phyloP scores from a whole-genome alignment of 2,888 invertebrate species.

The Vanessa cardui region DNA sequence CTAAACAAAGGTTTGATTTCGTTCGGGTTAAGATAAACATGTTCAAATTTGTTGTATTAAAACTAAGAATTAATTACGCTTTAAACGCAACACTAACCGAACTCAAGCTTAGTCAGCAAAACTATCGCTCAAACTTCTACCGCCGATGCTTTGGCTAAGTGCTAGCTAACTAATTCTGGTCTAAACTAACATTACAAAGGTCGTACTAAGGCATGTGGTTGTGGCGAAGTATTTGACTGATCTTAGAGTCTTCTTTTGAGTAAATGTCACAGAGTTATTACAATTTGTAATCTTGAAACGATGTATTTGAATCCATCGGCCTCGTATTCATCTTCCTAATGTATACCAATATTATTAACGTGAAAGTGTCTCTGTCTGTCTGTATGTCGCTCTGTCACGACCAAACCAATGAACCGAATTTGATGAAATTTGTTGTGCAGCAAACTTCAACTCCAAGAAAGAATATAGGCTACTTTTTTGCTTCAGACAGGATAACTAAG shows the following conservation, averaged over 20 bases:
- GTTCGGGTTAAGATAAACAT: not conserved
- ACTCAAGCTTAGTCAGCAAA: slow-evolving; percentile 29
- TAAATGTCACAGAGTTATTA: not conserved
- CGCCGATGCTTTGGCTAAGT: slow-evolving; percentile 1
- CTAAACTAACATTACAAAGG: slow-evolving; percentile 4
- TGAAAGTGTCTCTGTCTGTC: too few species aligned
- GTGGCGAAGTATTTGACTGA: not conserved
- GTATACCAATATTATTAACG: too few species aligned
- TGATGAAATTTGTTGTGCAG: too few species aligned
- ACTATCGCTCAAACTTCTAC: slow-evolving; percentile 30
- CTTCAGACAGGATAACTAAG: too few species aligned
- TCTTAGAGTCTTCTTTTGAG: not conserved
- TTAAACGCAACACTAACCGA: slow-evolving; percentile 27
- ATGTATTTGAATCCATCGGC: too few species aligned
- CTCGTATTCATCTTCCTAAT: too few species aligned
- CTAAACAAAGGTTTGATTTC: not conserved
- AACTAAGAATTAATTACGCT: slow-evolving; percentile 31
- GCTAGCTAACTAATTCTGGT: slow-evolving; percentile 8
- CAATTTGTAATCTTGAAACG: too few species aligned
- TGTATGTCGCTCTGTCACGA: too few species aligned
- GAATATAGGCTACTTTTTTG: too few species aligned
- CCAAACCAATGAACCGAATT: too few species aligned
- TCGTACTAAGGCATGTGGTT: not conserved
- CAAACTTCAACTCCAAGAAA: too few species aligned
- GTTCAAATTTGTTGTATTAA: slow-evolving; percentile 17